Conservation (phyloP, 2,797 vertebrate genomes). For the Anisognathus igniventris region DNA sequence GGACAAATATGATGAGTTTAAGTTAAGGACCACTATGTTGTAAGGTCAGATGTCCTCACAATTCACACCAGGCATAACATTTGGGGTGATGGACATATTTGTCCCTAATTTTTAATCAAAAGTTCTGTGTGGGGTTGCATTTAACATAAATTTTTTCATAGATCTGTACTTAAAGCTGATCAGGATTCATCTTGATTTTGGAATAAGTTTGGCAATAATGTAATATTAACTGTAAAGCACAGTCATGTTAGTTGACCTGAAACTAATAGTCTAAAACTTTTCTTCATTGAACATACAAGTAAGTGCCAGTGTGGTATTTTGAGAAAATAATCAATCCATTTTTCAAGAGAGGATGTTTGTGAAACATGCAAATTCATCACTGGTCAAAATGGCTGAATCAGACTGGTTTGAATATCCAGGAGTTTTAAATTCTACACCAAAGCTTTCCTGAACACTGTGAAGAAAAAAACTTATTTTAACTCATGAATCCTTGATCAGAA, state of each 20-base stretch:
- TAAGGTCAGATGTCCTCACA: neutral
- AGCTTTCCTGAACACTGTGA: neutral
- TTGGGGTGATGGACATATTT: neutral
- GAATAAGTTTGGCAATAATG: neutral
- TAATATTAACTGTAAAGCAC: neutral
- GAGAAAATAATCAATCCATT: neutral
- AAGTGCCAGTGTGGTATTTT: neutral
- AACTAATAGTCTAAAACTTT: neutral
- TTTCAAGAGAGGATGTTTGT: neutral
- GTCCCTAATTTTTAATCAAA: neutral
- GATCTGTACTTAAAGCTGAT: neutral
- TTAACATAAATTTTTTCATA: neutral
- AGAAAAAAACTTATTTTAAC: neutral
- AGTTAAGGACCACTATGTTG: neutral
- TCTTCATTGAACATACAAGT: neutral
- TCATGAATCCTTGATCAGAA: neutral
- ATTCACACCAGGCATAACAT: neutral
- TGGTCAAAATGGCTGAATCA: neutral
- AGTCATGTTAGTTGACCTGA: neutral
- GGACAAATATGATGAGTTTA: neutral
- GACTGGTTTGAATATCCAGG: neutral
- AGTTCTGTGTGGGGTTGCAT: rapidly evolving
- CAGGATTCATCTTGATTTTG: neutral
- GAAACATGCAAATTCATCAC: neutral
- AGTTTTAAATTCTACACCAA: neutral